Evolutionary conservation across 2,888 invertebrate species (phyloP), one percentile per base, ranked within the genome.

Genomic region (Cataglyphis cursor): DNA sequence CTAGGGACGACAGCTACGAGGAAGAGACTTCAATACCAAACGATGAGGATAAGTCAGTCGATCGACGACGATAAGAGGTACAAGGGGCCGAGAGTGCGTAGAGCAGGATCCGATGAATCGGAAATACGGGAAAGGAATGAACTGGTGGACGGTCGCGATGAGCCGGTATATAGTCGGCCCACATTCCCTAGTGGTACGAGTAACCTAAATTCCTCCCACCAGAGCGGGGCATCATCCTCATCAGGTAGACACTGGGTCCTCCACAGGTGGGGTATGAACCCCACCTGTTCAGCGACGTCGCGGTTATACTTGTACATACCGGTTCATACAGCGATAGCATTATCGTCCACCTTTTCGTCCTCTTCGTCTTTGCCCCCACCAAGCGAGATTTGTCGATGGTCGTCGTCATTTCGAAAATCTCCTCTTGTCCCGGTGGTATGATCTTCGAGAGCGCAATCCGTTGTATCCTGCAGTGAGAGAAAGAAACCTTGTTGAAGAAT

Each of bases 151-250:
- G 91, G 92, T 92, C 91, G 92, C 90, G 92, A 92, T 92, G 93
- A 92, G 93, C 93, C 92, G 91, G 94, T 94, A 94, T 94, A 94
- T 94, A 94, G 91, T 93, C 94, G 93, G 93, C 94, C 94, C 93
- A 94, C 94, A 94, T 94, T 94, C 94, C 92, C 94, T 93, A 91
- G 88, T 93, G 94, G 93, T 92, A 93, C 94, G 93, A 93, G 94
- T 94, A 94, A 94, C 94, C 94, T 93, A 94, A 94, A 94, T 94
- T 92, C 90, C 94, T 92, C 94, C 94, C 94, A 93, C 94, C 81
- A 21, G 54, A 75, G 72, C 87, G 84, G 78, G 57, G 66, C 86
- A 89, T 80, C 89, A 89, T 89, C 87, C 82, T 89, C 76, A n/a
- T 68, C 89, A 81, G 85, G 88, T 68, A 41, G 66, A 76, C 68